phyloP scores from a whole-genome alignment of 37 sponge, comb jelly and placozoan species.

The Beroe ovata region DNA sequence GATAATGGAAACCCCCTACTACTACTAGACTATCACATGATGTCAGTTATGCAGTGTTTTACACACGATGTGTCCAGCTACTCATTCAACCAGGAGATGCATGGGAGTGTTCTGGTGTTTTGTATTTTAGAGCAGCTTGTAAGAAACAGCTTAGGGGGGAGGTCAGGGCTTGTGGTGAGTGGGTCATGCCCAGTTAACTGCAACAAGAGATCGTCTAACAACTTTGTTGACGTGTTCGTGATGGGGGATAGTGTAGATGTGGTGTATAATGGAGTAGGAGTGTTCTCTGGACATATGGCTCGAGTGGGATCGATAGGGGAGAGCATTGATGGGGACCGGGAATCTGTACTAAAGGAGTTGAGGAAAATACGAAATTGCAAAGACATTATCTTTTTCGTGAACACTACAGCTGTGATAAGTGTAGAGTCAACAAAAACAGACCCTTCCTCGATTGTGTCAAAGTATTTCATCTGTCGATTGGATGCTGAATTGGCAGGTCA shows the following conservation, averaged over 20 bases:
- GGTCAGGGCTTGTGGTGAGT: background rate
- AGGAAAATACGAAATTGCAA: background rate
- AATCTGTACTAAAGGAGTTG: background rate
- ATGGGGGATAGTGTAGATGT: background rate
- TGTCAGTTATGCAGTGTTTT: background rate
- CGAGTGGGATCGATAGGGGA: background rate
- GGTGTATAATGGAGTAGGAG: slow-evolving; percentile 9
- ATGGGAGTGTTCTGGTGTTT: background rate
- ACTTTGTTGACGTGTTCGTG: slow-evolving; percentile 21
- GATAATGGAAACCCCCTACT: too few species aligned
- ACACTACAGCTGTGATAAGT: background rate
- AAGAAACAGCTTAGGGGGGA: background rate
- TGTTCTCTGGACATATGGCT: background rate
- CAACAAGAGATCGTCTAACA: slow-evolving; percentile 39
- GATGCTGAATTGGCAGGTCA: background rate
- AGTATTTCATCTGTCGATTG: background rate
- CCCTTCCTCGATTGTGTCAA: background rate
- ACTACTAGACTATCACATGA: too few species aligned
- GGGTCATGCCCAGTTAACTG: background rate
- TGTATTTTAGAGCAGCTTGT: background rate
- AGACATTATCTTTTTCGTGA: background rate
- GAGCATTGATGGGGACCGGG: background rate
- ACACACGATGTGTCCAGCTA: slow-evolving; percentile 14
- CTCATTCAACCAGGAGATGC: slow-evolving; percentile 16
- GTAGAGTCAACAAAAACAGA: too few species aligned